Evolutionary conservation across 1,140 invertebrate genomes (phyloP), one percentile per base, ranked within the genome.

Genomic region (Drosophila carrolli): DNA sequence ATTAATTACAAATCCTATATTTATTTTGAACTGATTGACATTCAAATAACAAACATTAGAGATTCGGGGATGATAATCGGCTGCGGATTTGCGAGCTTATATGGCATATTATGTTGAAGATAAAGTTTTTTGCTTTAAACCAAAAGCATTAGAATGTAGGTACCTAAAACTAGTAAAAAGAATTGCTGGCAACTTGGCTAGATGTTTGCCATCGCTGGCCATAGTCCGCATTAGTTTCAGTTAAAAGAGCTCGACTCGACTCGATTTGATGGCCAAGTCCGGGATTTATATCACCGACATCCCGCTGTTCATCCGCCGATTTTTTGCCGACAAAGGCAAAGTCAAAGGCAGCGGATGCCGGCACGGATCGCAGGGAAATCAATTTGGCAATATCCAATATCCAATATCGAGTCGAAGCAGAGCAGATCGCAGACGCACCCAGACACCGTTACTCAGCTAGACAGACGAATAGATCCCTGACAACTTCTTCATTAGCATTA

Each of bases 241-340:
- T 82, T 76, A 50, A 88, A 79, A 82, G 62, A 67, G 63, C 57
- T 63, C 23, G 44, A n/a, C 68, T 43, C 60, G 61, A 67, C 58
- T 59, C 58, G 11, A 60, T 84, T 83, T 79, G 71, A 84, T 76
- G 78, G 76, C 59, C 44, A 46, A 54, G 35, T 55, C 53, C 60
- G 61, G 53, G 58, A 85, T 73, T 68, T 76, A 63, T 60, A 85
- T 73, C 62, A 79, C 56, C 35, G 51, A 62, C 56, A 41, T 78
- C 79, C 83, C 83, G 83, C 83, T 88, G 83, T 70, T 70, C 5
- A 16, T 38, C 9, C 13, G 11, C 13, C 29, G n/a, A 29, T 8
- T 16, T 29, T 16, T 88, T 79, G 84, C 84, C 84, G 84, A 89
- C 84, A 88, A 88, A 88, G 83, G 74, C 83, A 88, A 88, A 89